A percentile compares a stretch with the other conserved stretches of the same genome.
phyloP scores from a whole-genome alignment of 2,797 vertebrate species.

The Xenopus petersii region DNA sequence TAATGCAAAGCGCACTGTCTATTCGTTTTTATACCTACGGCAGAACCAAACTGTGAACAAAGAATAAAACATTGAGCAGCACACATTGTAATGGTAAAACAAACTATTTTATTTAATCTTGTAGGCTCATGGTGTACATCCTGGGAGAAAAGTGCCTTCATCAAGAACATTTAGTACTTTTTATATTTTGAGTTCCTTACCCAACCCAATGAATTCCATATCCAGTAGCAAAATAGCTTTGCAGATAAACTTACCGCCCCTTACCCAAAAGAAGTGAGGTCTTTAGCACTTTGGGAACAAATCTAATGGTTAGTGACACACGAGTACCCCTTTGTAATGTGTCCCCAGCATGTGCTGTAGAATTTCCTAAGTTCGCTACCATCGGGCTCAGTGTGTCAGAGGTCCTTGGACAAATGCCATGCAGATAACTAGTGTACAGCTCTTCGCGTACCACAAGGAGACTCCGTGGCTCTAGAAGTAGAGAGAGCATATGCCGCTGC shows the following conservation, averaged over 20 bases:
- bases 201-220: too few relatives aligned
- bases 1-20: too few relatives aligned
- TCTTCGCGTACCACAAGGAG: constrained; percentile 78
- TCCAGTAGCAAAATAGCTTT: too few relatives aligned
- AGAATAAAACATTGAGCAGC: too few relatives aligned
- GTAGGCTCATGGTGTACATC: too few relatives aligned
- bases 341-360: constrained; percentile 56
- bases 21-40: too few relatives aligned
- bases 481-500: constrained; percentile 66
- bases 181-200: too few relatives aligned
- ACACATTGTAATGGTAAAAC: too few relatives aligned
- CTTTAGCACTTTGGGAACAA: constrained; percentile 80
- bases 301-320: constrained; percentile 83
- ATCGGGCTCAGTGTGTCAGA: constrained; percentile 64
- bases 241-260: constrained; percentile 53
- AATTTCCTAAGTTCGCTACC: constrained; percentile 67
- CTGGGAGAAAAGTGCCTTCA: too few relatives aligned
- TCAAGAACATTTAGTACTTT: too few relatives aligned
- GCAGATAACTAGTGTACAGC: constrained; percentile 75
- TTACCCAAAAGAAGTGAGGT: constrained; percentile 70
- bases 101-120: too few relatives aligned
- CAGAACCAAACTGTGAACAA: too few relatives aligned
- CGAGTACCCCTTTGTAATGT: constrained; percentile 69
- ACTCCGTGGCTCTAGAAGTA: constrained; percentile 77
- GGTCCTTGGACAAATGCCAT: constrained; percentile 65